A percentile compares a stretch with the other conserved stretches of the same genome.
phyloP scores from a whole-genome alignment of 2,888 invertebrate species.

The Tanypteryx hageni region DNA sequence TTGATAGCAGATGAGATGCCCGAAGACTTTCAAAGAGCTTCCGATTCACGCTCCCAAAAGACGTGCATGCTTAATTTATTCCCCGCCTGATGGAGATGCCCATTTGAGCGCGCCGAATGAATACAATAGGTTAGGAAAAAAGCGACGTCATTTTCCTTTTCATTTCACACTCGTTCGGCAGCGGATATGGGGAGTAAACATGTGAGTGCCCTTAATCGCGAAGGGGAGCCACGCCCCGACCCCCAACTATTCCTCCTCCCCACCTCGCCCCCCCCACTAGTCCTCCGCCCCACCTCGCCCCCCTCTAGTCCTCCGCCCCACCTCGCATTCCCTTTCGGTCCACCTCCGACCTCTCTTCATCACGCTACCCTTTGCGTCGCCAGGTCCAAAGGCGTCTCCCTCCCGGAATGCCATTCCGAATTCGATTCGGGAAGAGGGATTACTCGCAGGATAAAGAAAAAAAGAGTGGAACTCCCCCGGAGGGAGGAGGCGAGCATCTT shows the following conservation, averaged over 20 bases:
- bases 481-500: neutral
- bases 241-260: neutral
- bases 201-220: neutral
- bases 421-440: neutral
- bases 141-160: neutral
- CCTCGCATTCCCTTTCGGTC: too few relatives aligned
- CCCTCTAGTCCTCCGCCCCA: neutral
- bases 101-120: neutral
- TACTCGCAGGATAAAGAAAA: neutral
- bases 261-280: neutral
- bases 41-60: too few relatives aligned
- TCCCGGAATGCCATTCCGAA: neutral
- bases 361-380: neutral
- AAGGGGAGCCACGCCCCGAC: neutral
- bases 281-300: neutral
- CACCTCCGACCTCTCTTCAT: neutral
- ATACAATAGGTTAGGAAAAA: neutral
- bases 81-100: too few relatives aligned
- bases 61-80: too few relatives aligned
- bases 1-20: too few relatives aligned
- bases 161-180: neutral
- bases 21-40: too few relatives aligned
- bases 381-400: neutral
- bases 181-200: neutral
- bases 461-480: neutral